Evolutionary conservation across 2,113 vertebrate genomes (phyloP).

Genomic region (Dicrurus megarhynchus): DNA sequence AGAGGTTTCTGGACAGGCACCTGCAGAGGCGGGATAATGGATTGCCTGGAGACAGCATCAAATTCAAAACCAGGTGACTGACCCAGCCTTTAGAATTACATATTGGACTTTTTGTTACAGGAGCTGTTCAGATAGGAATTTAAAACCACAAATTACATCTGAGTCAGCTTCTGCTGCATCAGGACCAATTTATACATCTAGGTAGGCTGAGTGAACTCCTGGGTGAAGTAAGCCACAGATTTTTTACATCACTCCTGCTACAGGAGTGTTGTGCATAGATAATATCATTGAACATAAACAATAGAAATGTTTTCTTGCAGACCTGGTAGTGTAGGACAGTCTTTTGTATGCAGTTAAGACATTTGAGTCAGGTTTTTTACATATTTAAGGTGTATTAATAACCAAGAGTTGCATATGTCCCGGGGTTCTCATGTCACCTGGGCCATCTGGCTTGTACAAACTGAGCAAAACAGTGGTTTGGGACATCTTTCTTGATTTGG

Average conservation of each 20-base stretch:
- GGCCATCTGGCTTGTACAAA: background rate
- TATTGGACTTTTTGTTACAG: background rate
- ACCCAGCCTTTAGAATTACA: background rate
- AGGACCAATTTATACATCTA: background rate
- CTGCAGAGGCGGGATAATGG: background rate
- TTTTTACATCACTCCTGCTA: background rate
- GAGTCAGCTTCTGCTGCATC: background rate
- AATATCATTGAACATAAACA: background rate
- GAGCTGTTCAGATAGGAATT: background rate
- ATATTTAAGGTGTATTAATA: background rate
- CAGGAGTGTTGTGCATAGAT: background rate
- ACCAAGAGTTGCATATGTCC: fast-evolving
- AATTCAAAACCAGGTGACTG: background rate
- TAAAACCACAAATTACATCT: background rate
- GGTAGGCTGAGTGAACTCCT: background rate
- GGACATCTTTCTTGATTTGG: background rate
- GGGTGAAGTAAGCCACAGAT: background rate
- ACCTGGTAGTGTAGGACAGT: background rate
- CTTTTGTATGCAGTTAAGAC: background rate
- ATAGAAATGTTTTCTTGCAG: background rate
- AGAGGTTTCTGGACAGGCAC: background rate
- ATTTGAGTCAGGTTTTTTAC: background rate
- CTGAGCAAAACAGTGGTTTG: background rate
- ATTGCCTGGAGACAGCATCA: background rate
- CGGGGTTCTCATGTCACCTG: background rate